These are phyloP conservation scores for Sebastes kiyomatsui DNA, from an alignment of 2,797 vertebrate species.

Conservation along the genomic window DNA sequence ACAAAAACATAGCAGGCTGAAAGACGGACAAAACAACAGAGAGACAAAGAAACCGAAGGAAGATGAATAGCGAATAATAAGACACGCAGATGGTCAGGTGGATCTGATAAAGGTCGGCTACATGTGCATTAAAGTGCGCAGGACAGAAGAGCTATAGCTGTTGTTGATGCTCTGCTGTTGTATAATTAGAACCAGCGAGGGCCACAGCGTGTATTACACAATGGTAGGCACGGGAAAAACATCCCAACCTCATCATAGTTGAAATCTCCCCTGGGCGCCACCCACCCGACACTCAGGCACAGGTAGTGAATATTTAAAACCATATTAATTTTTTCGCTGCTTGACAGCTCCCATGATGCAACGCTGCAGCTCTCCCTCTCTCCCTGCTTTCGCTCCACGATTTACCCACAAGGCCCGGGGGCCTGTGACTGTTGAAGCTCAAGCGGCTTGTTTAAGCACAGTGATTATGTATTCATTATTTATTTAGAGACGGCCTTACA, in stretches of 20 bases:
- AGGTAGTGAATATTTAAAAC: conserved; percentile 75
- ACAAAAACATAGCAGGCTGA: neutral
- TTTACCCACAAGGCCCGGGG: conserved; percentile 66
- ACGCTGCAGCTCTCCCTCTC: conserved; percentile 36
- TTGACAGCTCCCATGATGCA: conserved; percentile 74
- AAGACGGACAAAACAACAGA: neutral
- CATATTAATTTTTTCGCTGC: conserved; percentile 51
- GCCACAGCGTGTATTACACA: conserved; percentile 16
- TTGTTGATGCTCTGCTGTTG: neutral
- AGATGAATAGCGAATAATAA: neutral
- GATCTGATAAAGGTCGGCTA: neutral
- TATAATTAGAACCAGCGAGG: neutral
- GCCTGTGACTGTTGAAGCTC: conserved; percentile 68
- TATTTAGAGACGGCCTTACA: conserved; percentile 67
- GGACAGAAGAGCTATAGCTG: neutral
- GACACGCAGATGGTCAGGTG: neutral
- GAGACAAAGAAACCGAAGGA: neutral
- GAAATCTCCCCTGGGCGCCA: conserved; percentile 50
- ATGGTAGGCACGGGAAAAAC: conserved; percentile 15
- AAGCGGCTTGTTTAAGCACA: conserved; percentile 76
- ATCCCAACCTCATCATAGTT: conserved; percentile 35
- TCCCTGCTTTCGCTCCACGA: conserved; percentile 28
- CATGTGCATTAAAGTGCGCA: neutral
- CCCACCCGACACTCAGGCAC: conserved; percentile 47
- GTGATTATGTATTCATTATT: conserved; percentile 80